Base-by-base conservation (phyloP, 2,797 vertebrate genomes). In the Schizopygopsis malacanthus region DNA sequence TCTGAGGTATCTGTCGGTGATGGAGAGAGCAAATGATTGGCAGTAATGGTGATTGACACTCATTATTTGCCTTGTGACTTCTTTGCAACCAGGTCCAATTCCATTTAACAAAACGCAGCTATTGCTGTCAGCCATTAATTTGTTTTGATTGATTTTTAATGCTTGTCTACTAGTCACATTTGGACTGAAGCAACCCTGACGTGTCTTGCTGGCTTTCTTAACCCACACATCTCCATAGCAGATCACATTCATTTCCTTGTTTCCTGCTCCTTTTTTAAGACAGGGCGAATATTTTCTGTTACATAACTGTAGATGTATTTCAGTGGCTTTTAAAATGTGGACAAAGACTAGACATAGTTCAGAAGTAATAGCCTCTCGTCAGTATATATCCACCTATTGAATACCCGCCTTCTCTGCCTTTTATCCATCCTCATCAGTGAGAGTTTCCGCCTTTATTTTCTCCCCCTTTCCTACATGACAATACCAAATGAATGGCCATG, bases 101-200 rank as follows among this genome's bases (percentile, higher is more conserved):
- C 93, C 83, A 90, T 94, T 94, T 89, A 83, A 47, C 85, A 67
- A 89, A 89, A 92, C 86, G 90, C 90, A 87, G 89, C 90, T 92
- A 90, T 89, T 85, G 6, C 73, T 22, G 80, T 91, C 69, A 67
- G 71, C 22, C 37, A 25, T 84, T 93, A 88, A 94, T 94, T 90
- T 91, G 91, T 91, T 94, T 90, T 91, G 93, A 95, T 91, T 93
- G 91, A 92, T 93, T 89, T 90, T 93, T 90, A 93, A 91, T 90
- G 90, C 87, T 90, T 87, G 84, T 91, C 90, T 90, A 87, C 69
- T 54, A 18, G 54, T 72, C 18, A 9, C 47, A 69, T 82, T 47
- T 67, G 69, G 59, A 25, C 52, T 79, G 65, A 56, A 77, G 67
- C 59, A 78, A 65, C 79, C 84, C 88, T 25, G 12, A 69, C 8